Conservation (phyloP, 2,113 vertebrate species). For the Solea senegalensis region DNA sequence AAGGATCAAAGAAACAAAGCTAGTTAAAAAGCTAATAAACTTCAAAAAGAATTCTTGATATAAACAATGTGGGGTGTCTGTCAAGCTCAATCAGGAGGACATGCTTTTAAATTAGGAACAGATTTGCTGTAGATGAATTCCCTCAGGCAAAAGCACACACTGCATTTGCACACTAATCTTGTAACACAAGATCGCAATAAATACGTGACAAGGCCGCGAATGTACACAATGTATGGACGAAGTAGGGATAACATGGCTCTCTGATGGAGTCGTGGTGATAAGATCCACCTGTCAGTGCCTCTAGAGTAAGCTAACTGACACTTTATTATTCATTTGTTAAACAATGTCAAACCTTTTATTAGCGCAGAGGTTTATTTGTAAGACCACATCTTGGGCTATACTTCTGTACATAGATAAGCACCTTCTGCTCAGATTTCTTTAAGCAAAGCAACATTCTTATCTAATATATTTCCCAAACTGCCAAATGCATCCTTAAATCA, state of each 20-base stretch:
- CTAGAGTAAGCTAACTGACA: too few species aligned
- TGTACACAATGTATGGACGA: background rate
- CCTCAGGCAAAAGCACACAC: slow-evolving; percentile 1
- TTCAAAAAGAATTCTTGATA: slow-evolving; percentile 44
- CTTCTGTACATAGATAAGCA: background rate
- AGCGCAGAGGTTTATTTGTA: background rate
- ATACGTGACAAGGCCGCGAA: background rate
- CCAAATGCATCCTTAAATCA: background rate
- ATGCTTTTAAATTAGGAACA: slow-evolving; percentile 37
- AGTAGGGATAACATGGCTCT: background rate
- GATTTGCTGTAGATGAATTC: slow-evolving; percentile 21
- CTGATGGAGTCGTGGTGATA: too few species aligned
- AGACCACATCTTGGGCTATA: background rate
- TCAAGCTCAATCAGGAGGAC: slow-evolving; percentile 14
- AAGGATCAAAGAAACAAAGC: slow-evolving; percentile 38
- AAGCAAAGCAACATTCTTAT: background rate
- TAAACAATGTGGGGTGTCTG: slow-evolving; percentile 29
- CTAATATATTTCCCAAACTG: background rate
- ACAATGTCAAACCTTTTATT: too few species aligned
- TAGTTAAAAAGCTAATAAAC: slow-evolving; percentile 49
- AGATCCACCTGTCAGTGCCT: too few species aligned
- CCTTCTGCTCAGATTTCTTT: background rate
- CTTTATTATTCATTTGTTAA: too few species aligned
- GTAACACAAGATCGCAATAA: background rate
- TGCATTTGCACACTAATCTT: background rate